Conservation (phyloP, 1,140 invertebrate species). For the Eumaeus atala region DNA sequence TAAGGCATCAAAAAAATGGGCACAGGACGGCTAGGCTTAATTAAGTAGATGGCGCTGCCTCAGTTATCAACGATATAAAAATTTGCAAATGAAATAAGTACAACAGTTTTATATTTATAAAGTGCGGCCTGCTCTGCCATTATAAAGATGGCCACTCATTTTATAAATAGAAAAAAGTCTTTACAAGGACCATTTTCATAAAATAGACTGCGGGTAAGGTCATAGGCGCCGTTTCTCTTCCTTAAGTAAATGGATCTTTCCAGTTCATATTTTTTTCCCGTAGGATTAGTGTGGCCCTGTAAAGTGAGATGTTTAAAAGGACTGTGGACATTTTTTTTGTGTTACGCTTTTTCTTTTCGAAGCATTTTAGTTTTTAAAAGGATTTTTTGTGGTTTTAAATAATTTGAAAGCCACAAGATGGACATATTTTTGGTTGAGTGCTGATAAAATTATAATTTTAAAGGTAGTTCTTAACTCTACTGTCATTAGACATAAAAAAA, state of each 20-base stretch:
- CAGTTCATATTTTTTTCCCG: constrained; percentile 9
- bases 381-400: not conserved
- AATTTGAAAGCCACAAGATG: too few species aligned
- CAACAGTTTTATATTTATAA: too few species aligned
- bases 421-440: too few species aligned
- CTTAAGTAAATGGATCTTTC: constrained; percentile 9
- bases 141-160: constrained; percentile 3
- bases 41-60: too few species aligned
- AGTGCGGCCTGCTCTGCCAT: too few species aligned
- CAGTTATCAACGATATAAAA: too few species aligned
- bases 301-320: constrained; percentile 11
- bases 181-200: constrained; percentile 8
- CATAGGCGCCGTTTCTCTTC: constrained; percentile 6
- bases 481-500: too few species aligned
- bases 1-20: too few species aligned
- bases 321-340: constrained; percentile 1
- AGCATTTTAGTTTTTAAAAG: not conserved
- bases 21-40: too few species aligned
- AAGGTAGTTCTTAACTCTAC: too few species aligned
- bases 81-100: too few species aligned
- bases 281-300: constrained; percentile 4
- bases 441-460: too few species aligned
- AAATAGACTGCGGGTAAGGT: constrained; percentile 6
- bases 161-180: constrained; percentile 10
- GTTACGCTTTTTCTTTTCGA: not conserved